Evolutionary conservation across 2,888 invertebrate genomes (phyloP).

Genomic region (Nomada lathburiana): DNA sequence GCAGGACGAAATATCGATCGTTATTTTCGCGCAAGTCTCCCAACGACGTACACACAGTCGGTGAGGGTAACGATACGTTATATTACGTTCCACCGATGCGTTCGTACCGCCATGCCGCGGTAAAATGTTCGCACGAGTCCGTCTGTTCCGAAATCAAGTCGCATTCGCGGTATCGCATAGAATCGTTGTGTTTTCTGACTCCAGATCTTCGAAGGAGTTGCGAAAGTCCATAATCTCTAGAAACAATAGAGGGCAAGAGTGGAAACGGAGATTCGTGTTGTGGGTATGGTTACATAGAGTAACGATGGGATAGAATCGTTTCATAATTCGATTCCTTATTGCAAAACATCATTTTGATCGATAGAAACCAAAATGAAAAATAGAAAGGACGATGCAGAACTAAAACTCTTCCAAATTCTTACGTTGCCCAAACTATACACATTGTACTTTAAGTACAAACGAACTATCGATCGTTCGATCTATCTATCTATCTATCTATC

Average conservation of each 20-base stretch:
- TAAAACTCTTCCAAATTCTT: too few relatives aligned
- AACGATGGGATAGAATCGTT: too few relatives aligned
- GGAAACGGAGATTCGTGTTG: not conserved
- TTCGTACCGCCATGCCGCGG: not conserved
- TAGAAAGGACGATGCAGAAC: too few relatives aligned
- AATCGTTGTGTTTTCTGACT: not conserved
- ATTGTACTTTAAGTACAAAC: too few relatives aligned
- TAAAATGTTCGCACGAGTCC: not conserved
- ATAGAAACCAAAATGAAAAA: too few relatives aligned
- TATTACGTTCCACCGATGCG: not conserved
- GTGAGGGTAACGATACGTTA: not conserved
- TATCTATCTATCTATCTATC: too few relatives aligned
- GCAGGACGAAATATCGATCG: constrained; percentile 49
- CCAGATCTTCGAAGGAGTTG: not conserved
- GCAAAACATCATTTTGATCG: too few relatives aligned
- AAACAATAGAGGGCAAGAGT: not conserved
- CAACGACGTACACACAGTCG: not conserved
- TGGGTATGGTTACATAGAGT: constrained; percentile 2
- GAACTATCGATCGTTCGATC: too few relatives aligned
- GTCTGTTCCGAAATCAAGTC: not conserved
- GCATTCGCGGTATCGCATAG: not conserved
- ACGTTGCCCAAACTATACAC: too few relatives aligned
- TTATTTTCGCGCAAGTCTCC: constrained; percentile 55
- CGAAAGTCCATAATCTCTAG: not conserved
- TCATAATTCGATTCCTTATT: too few relatives aligned